Evolutionary conservation across 2,888 invertebrate species (phyloP), one percentile per base, ranked within the genome.

Genomic region (Metalampra italica): DNA sequence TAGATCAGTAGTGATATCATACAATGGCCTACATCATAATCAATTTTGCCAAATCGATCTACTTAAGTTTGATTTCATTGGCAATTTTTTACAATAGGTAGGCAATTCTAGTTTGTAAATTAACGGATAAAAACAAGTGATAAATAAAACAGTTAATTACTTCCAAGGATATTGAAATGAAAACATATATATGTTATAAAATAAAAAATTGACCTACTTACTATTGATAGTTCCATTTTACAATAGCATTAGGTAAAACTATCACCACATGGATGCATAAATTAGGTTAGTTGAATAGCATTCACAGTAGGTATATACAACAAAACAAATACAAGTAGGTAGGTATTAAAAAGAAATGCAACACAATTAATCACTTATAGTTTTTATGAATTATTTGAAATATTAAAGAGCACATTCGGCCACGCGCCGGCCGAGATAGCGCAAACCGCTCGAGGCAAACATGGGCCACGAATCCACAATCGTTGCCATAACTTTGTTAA

Each of bases 161-260:
- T n/a, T n/a, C n/a, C 5, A 22, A 5, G 22, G 2, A 22, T 5
- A 3, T 22, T 22, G 22, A 3, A 5, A 22, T 22, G 22, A 22
- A 22, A 22, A 22, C 3, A 22, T 5, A 22, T n/a, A 22, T 2
- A 22, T 22, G 22, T 3, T 39, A 14, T 8, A 4, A 62, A 66
- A 72, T 71, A 66, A 71, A 59, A 62, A 66, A 58, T 59, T 73
- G 71, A 74, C 75, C 72, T 36, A 75, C 71, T 75, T 75, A 75
- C 74, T 59, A 66, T 62, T 59, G 49, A 53, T 56, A 49, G 60
- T 59, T 67, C 72, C 72, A 75, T 75, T 65, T 60, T 71, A 63
- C 3, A 82, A 79, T 55, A 54, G 59, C n/a, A 29, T 12, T 43
- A 41, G 30, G 30, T 13, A 30, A 56, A 56, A 52, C 52, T 57